These are phyloP conservation scores for Yponomeuta cagnagella DNA, from an alignment of 2,888 invertebrate species.

Conservation along the genomic window DNA sequence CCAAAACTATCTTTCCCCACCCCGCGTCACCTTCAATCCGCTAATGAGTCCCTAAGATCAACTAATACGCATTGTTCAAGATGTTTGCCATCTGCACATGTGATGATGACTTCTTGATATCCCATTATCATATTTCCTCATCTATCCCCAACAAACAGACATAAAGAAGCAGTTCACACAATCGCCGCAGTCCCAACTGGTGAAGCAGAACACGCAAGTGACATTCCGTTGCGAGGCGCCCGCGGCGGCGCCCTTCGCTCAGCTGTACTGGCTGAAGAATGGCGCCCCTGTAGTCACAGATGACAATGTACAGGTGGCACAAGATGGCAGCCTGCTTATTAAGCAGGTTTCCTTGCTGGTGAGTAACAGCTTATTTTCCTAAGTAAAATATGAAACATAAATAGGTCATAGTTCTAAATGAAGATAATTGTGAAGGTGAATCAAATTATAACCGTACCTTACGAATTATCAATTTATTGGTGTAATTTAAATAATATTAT, in stretches of 20 bases:
- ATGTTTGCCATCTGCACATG: neutral
- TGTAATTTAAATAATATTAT: no score
- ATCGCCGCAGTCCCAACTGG: conserved; percentile 88
- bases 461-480: neutral
- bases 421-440: neutral
- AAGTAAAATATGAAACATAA: neutral
- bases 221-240: conserved; percentile 93
- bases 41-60: neutral
- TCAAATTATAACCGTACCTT: neutral
- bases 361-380: conserved; percentile 24
- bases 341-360: conserved; percentile 87
- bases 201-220: conserved; percentile 88
- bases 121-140: neutral
- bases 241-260: conserved; percentile 89
- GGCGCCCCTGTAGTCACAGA: conserved; percentile 80
- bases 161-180: conserved; percentile 93
- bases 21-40: neutral
- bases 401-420: neutral
- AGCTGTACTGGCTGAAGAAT: conserved; percentile 90
- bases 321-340: conserved; percentile 89
- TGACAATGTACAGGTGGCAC: conserved; percentile 83
- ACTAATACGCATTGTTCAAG: neutral
- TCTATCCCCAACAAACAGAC: conserved; percentile 67
- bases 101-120: neutral
- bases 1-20: neutral